These are phyloP conservation scores for Lagopus muta DNA, from an alignment of 2,113 vertebrate species.

Conservation along the genomic window DNA sequence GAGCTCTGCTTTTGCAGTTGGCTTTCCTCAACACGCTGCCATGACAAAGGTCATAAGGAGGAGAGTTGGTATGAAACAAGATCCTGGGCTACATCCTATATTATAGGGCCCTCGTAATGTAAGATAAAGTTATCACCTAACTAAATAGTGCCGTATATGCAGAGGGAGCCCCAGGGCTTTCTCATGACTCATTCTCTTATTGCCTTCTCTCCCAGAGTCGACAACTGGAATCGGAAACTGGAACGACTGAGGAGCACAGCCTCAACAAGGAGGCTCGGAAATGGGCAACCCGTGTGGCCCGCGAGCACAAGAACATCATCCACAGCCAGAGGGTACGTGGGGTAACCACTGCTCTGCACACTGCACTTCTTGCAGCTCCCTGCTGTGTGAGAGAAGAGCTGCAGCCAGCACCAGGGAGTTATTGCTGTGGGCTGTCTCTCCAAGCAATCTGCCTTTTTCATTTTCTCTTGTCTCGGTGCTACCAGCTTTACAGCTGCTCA, in stretches of 20 bases:
- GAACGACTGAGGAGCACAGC: constrained; percentile 97
- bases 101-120: not conserved
- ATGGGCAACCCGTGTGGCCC: constrained; percentile 93
- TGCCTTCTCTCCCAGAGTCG: constrained; percentile 84
- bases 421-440: not conserved
- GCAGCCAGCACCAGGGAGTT: not conserved
- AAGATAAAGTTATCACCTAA: rapidly evolving
- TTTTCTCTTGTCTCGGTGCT: rapidly evolving
- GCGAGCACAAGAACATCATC: constrained; percentile 96
- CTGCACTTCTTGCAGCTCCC: not conserved
- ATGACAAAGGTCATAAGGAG: not conserved
- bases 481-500: not conserved
- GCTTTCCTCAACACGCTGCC: not conserved
- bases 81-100: not conserved
- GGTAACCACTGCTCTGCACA: rapidly evolving
- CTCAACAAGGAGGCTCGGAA: constrained; percentile 98
- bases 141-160: rapidly evolving
- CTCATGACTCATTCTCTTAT: rapidly evolving
- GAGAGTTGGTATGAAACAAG: not conserved
- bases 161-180: rapidly evolving
- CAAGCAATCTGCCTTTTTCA: not conserved
- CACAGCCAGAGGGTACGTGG: constrained; percentile 89
- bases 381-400: not conserved
- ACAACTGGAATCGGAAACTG: constrained; percentile 93
- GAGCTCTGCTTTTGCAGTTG: not conserved